Evolutionary conservation across 2,113 vertebrate genomes (phyloP).

Genomic region (Osmerus eperlanus): DNA sequence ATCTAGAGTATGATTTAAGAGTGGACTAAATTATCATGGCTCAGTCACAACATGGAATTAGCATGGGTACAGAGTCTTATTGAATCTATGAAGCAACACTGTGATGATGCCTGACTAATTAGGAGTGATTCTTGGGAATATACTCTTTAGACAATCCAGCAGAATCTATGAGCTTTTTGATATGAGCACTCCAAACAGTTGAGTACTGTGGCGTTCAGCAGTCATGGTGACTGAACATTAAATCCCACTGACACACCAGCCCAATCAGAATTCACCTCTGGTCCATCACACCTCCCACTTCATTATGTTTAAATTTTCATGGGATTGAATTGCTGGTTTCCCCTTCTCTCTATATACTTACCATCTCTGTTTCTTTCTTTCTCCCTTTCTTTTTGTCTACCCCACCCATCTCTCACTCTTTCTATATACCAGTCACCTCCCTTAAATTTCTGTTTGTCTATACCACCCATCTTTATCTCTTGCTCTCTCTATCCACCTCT

Average conservation of each 20-base stretch:
- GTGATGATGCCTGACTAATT: background rate
- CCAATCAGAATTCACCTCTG: conserved; percentile 34
- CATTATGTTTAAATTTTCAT: conserved; percentile 27
- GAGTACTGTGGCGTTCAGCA: background rate
- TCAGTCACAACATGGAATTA: background rate
- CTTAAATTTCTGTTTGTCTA: too few species aligned
- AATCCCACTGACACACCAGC: conserved; percentile 25
- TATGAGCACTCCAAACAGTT: conserved; percentile 10
- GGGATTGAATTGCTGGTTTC: conserved; percentile 18
- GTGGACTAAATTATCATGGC: background rate
- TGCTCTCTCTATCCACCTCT: too few species aligned
- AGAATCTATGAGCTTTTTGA: conserved; percentile 3
- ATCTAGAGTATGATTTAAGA: too few species aligned
- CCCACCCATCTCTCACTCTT: too few species aligned
- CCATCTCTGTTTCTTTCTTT: too few species aligned
- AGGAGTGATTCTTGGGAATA: background rate
- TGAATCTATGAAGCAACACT: too few species aligned
- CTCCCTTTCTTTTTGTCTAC: too few species aligned
- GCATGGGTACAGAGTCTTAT: background rate
- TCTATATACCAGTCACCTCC: too few species aligned
- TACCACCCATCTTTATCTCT: too few species aligned
- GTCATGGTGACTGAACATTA: conserved; percentile 21
- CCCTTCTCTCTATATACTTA: background rate
- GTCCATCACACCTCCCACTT: conserved; percentile 27
- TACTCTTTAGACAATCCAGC: background rate